Conservation (phyloP, 2,888 invertebrate genomes). For the Glaucopsyche alexis region DNA sequence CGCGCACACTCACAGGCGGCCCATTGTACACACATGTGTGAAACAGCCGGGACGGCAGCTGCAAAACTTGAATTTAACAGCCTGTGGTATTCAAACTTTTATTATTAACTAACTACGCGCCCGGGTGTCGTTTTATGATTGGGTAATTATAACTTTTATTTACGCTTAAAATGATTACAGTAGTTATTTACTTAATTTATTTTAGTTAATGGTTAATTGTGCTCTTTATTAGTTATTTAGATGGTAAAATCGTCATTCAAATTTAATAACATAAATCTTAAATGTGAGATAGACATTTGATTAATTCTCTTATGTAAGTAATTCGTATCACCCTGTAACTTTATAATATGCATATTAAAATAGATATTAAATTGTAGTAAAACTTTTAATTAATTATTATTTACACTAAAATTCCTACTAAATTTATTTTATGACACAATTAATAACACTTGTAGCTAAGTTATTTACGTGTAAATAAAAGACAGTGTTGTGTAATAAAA, state of each 20-base stretch:
- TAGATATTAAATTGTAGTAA: background rate
- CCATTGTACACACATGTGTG: conserved; percentile 45
- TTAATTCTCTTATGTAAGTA: no score
- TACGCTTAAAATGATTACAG: background rate
- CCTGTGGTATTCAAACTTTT: conserved; percentile 67
- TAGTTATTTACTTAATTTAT: background rate
- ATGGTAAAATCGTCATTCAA: background rate
- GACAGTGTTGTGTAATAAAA: background rate
- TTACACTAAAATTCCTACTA: background rate
- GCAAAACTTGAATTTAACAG: conserved; percentile 66
- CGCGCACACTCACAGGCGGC: conserved; percentile 38
- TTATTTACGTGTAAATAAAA: background rate
- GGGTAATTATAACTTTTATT: conserved; percentile 11
- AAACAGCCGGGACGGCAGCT: conserved; percentile 67
- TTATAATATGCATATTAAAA: no score
- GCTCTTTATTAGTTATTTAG: background rate
- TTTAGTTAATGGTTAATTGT: background rate
- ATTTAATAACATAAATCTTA: background rate
- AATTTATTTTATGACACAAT: background rate
- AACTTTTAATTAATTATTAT: background rate
- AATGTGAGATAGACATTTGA: background rate
- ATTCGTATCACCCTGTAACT: no score
- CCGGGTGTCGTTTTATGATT: conserved; percentile 18
- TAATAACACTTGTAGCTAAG: background rate
- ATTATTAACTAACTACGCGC: conserved; percentile 44